Evolutionary conservation across 2,888 invertebrate genomes (phyloP).

Genomic region (Lithophane socia): DNA sequence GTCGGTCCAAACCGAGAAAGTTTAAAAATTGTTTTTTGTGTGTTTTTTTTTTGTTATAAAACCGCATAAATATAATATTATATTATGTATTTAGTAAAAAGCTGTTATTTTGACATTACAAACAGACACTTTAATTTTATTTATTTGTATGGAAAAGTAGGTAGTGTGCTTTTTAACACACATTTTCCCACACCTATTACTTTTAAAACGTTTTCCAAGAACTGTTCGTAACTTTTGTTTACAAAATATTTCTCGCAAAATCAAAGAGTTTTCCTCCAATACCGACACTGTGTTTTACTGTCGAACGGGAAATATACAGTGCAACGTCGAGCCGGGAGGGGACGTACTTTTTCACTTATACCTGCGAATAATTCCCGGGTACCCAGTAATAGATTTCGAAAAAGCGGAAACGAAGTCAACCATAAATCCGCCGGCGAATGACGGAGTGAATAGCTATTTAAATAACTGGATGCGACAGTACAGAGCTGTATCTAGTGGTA

Average conservation of each 20-base stretch:
- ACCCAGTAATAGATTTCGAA: slow-evolving; percentile 84
- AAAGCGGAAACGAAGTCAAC: slow-evolving; percentile 82
- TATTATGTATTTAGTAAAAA: no score
- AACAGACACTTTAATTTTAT: no score
- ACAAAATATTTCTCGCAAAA: slow-evolving; percentile 28
- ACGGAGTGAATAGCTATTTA: slow-evolving; percentile 73
- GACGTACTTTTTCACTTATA: slow-evolving; percentile 79
- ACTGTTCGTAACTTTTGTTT: slow-evolving; percentile 21
- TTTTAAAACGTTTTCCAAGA: background rate
- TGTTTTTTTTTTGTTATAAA: no score
- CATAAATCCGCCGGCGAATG: slow-evolving; percentile 78
- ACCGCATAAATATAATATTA: no score
- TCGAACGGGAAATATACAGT: slow-evolving; percentile 72
- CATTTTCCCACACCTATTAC: no score
- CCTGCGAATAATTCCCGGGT: slow-evolving; percentile 80
- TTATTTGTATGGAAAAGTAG: background rate
- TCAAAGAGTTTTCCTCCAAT: slow-evolving; percentile 32
- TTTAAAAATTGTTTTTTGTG: no score
- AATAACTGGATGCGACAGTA: slow-evolving; percentile 70
- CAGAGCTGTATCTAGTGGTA: slow-evolving; percentile 41
- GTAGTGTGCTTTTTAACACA: background rate
- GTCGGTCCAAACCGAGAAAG: no score
- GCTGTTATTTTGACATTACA: no score
- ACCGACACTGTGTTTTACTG: slow-evolving; percentile 66
- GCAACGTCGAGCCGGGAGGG: slow-evolving; percentile 63